Percentiles rank a stretch among this genome's conserved stretches.
Conservation (phyloP, 2,113 vertebrate genomes). For the Felis chaus region DNA sequence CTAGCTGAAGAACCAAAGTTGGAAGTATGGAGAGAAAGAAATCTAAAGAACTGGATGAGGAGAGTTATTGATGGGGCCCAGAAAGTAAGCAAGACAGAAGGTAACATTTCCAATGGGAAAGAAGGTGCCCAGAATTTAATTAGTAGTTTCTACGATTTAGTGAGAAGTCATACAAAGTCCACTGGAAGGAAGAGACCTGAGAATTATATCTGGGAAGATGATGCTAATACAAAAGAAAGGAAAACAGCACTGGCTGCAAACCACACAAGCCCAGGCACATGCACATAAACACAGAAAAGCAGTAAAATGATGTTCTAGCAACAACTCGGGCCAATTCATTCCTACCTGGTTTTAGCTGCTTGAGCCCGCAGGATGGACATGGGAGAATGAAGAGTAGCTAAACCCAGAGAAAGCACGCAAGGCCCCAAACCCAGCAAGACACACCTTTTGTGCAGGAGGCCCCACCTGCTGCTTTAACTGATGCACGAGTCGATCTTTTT, state of each 20-base stretch:
- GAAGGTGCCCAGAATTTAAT: slow-evolving; percentile 22
- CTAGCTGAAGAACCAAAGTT: slow-evolving; percentile 31
- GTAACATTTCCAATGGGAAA: neutral
- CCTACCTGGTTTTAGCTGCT: slow-evolving; percentile 68
- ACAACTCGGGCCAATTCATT: neutral
- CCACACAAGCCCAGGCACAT: slow-evolving; percentile 55
- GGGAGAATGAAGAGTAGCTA: slow-evolving; percentile 60
- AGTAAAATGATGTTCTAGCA: slow-evolving; percentile 27
- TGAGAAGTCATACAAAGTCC: slow-evolving; percentile 32
- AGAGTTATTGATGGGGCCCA: neutral
- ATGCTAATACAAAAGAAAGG: slow-evolving; percentile 40
- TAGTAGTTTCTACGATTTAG: neutral
- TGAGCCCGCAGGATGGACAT: slow-evolving; percentile 51
- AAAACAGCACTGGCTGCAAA: slow-evolving; percentile 58
- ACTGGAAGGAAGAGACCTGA: slow-evolving; percentile 60
- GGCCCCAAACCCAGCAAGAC: slow-evolving; percentile 47
- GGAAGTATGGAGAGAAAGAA: slow-evolving; percentile 32
- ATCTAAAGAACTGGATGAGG: neutral
- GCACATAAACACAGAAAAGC: slow-evolving; percentile 52
- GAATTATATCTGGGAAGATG: slow-evolving; percentile 18
- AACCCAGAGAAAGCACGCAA: slow-evolving; percentile 66
- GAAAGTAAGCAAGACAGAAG: slow-evolving; percentile 46
- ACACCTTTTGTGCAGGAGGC: slow-evolving; percentile 56
- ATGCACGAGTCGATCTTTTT: slow-evolving; percentile 98
- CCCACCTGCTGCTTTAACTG: slow-evolving; percentile 98